Base-by-base conservation (phyloP, 2,113 vertebrate genomes). In the Mus pahari region DNA sequence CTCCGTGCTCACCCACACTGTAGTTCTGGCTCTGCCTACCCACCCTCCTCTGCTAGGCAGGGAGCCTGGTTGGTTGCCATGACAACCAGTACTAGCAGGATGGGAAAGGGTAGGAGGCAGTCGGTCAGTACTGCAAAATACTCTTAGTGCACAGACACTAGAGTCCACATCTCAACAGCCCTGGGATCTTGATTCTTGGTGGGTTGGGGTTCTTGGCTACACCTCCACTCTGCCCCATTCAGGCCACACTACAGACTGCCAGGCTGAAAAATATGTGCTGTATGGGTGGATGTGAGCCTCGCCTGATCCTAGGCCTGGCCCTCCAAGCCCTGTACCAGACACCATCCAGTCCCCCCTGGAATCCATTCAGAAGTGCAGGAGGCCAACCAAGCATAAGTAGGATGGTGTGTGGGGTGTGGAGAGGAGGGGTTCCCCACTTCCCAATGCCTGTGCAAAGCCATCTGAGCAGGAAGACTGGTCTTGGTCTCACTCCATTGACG, bases 71-170 rank as follows among this genome's bases (percentile, higher is more conserved):
- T 39, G 55, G 89, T 94, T 95, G 87, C 84, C 73, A 78, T 79
- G 94, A 48, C 33, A 26, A 96, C 94, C 3, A 33, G 28, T 20
- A 33, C 31, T 31, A n/a, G 77, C 31, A 10, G 64, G 28, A 24
- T 2, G 31, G 68, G 42, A 8, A 77, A 24, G 28, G 75, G 87
- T 1, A 9, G 74, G 45, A 58, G 31, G 82, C 7, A 48, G 5
- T 48, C 33, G 0, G 75, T 74, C 89, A 86, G 31, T 95, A 94
- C 94, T 2, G 92, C 97, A 96, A 84, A 95, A 73, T 13, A 10
- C 24, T 39, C 1, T 0, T 68, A 87, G 50, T 74, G 73, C 89
- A 81, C 97, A 96, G 81, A 77, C 60, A 24, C 71, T 1, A 5
- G 24, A 28, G 22, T 68, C 68, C 33, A 20, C 12, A 0, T 45